A percentile compares a stretch with the other conserved stretches of the same genome.
phyloP scores from a whole-genome alignment of 2,113 vertebrate species.

The Cyanistes caeruleus region DNA sequence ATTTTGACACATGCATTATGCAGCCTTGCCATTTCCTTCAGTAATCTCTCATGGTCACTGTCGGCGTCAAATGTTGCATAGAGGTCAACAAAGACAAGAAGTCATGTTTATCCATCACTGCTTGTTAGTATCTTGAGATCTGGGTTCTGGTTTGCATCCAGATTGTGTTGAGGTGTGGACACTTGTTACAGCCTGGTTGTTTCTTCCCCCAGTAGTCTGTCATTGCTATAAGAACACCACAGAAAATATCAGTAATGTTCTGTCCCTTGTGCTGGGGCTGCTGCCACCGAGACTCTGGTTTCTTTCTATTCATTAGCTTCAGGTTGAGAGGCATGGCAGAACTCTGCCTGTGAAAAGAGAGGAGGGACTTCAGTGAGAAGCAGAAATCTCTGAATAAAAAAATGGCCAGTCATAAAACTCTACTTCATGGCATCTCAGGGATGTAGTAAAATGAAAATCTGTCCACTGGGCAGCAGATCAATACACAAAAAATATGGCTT shows the following conservation, averaged over 20 bases:
- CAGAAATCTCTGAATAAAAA: neutral
- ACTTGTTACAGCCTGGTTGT: neutral
- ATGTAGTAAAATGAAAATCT: constrained; percentile 9
- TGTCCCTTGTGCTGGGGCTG: neutral
- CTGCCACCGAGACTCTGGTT: neutral
- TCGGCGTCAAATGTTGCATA: neutral
- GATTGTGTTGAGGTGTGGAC: neutral
- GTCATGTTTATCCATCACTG: neutral
- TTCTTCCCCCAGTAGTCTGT: neutral
- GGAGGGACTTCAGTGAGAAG: neutral
- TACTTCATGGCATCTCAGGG: neutral
- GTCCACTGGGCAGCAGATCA: neutral
- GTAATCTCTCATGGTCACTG: neutral
- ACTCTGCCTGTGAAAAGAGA: neutral
- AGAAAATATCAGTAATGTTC: neutral
- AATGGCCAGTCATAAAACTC: neutral
- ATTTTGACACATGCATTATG: neutral
- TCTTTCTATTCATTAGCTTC: constrained; percentile 36
- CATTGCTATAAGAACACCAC: neutral
- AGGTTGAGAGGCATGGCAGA: neutral
- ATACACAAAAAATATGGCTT: neutral
- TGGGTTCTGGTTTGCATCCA: neutral
- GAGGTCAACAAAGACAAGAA: neutral
- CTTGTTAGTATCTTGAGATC: neutral
- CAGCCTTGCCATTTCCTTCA: neutral